phyloP scores from a whole-genome alignment of 2,888 invertebrate genomes.

The Dolomedes plantarius region DNA sequence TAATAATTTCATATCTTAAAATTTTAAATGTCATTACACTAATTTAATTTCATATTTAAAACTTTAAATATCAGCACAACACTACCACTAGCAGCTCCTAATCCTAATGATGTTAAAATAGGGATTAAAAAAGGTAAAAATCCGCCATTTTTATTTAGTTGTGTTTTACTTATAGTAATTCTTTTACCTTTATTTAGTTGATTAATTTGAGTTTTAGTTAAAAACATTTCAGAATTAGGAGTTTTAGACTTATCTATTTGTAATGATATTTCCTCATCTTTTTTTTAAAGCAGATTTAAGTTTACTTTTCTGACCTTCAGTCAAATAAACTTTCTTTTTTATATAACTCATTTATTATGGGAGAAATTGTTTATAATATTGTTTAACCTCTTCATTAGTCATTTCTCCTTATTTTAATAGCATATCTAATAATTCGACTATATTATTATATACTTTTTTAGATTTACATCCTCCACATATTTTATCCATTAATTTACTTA shows the following conservation, averaged over 20 bases:
- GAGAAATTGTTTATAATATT: not conserved
- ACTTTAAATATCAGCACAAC: slow-evolving; percentile 15
- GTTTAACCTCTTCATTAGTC: not conserved
- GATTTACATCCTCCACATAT: slow-evolving; percentile 14
- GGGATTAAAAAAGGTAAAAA: not conserved
- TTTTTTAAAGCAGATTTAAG: too few species aligned
- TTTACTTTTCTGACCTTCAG: too few species aligned
- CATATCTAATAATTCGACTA: not conserved
- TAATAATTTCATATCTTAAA: too few species aligned
- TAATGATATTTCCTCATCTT: too few species aligned
- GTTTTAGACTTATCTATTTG: too few species aligned
- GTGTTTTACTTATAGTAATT: not conserved
- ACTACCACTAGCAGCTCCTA: slow-evolving; percentile 10
- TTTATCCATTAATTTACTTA: slow-evolving; percentile 5
- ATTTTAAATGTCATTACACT: too few species aligned
- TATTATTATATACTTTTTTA: slow-evolving; percentile 6
- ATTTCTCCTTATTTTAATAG: not conserved
- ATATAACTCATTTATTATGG: not conserved
- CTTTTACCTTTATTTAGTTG: not conserved
- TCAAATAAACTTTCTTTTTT: too few species aligned
- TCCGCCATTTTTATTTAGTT: too few species aligned
- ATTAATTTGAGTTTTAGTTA: not conserved
- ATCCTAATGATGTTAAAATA: slow-evolving; percentile 6
- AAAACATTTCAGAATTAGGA: too few species aligned
- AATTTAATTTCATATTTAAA: not conserved